Percentiles rank a stretch among this genome's conserved stretches.
phyloP scores from a whole-genome alignment of 2,113 vertebrate species.

The Ailurus styani region DNA sequence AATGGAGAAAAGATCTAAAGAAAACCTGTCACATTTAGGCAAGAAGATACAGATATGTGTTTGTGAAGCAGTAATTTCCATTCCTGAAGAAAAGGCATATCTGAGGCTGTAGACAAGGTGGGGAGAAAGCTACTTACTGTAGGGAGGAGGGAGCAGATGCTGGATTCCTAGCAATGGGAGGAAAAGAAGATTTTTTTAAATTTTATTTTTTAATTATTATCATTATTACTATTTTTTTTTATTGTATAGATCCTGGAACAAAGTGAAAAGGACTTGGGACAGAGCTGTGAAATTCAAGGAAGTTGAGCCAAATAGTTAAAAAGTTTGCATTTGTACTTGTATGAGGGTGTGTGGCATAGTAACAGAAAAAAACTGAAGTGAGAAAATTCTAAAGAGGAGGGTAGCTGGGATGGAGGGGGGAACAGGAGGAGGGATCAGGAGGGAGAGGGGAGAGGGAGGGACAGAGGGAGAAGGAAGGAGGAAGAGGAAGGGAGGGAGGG shows the following conservation, averaged over 20 bases:
- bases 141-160: neutral
- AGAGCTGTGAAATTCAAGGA: neutral
- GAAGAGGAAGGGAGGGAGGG: neutral
- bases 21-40: neutral
- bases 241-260: neutral
- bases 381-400: neutral
- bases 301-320: neutral
- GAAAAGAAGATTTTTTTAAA: neutral
- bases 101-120: neutral
- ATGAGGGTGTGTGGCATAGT: neutral
- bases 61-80: neutral
- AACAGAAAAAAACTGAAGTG: neutral
- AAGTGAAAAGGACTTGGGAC: neutral
- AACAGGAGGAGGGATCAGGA: too few relatives aligned
- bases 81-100: neutral
- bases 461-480: neutral
- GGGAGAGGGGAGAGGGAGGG: neutral
- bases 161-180: neutral
- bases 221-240: neutral
- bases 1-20: neutral
- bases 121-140: neutral
- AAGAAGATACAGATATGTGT: neutral
- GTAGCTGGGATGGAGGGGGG: too few relatives aligned
- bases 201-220: neutral
- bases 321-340: neutral